Evolutionary conservation across 2,113 vertebrate species (phyloP).

Genomic region (Gavia stellata): DNA sequence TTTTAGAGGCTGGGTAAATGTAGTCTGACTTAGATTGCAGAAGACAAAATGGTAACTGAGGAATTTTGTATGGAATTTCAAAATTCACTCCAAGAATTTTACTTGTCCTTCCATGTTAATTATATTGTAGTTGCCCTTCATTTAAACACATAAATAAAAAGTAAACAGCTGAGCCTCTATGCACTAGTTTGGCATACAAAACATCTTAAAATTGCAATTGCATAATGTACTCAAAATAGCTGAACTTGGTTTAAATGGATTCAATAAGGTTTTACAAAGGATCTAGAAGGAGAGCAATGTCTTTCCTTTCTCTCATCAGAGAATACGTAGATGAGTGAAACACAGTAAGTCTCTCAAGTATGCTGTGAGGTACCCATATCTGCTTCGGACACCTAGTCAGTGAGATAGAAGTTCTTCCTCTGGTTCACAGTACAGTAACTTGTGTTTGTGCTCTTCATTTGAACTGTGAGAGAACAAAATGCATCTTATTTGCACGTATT

Average conservation of each 20-base stretch:
- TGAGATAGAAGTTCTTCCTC: neutral
- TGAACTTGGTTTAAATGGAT: neutral
- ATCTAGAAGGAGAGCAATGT: neutral
- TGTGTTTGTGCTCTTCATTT: neutral
- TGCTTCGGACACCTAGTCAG: rapidly evolving
- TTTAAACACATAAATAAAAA: neutral
- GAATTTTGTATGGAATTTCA: neutral
- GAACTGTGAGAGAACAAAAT: neutral
- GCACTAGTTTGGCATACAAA: neutral
- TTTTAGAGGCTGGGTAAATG: neutral
- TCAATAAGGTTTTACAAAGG: neutral
- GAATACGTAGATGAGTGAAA: neutral
- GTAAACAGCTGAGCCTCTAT: neutral
- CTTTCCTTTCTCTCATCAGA: neutral
- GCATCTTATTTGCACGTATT: neutral
- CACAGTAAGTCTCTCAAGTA: neutral
- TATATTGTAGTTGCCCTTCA: neutral
- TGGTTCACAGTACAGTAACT: neutral
- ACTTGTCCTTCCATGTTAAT: neutral
- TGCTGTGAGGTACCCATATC: neutral
- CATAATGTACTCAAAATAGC: neutral
- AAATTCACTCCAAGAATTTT: neutral
- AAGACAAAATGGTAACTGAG: neutral
- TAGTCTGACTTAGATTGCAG: neutral
- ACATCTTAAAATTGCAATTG: neutral